These are phyloP conservation scores for Montipora efflorescens DNA, from an alignment of 64 coral and sea anemone genomes.

Conservation along the genomic window DNA sequence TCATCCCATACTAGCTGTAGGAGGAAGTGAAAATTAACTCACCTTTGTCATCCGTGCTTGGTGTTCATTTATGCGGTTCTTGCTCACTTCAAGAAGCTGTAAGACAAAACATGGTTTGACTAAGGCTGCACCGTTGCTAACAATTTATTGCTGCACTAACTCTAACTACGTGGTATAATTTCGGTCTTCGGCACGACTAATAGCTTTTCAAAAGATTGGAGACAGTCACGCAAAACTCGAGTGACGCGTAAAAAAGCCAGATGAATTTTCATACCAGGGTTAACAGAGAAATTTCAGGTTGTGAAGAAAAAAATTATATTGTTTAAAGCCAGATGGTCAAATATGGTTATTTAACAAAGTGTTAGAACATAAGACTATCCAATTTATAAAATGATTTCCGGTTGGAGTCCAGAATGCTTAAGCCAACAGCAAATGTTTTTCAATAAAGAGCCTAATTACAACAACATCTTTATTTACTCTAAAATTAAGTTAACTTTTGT, in stretches of 20 bases:
- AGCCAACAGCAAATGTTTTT: too few relatives aligned
- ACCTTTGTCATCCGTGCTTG: constrained; percentile 92
- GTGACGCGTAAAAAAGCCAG: background rate
- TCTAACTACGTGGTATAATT: background rate
- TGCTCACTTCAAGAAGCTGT: constrained; percentile 82
- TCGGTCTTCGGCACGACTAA: background rate
- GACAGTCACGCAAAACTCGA: background rate
- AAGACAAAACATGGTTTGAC: background rate
- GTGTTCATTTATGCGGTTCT: constrained; percentile 84
- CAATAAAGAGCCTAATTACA: too few relatives aligned
- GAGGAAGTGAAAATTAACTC: background rate
- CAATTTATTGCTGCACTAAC: too few relatives aligned
- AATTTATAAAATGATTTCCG: background rate
- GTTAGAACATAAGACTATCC: background rate
- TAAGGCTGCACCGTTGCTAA: too few relatives aligned
- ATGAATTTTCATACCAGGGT: background rate
- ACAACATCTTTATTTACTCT: too few relatives aligned
- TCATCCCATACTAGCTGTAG: too few relatives aligned
- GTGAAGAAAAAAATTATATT: background rate
- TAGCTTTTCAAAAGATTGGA: background rate
- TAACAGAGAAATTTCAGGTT: too few relatives aligned
- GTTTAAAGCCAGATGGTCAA: background rate
- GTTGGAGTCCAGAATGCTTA: background rate
- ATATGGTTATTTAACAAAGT: background rate
- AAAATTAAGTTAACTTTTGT: too few relatives aligned